These are phyloP conservation scores for Botrylloides violaceus DNA, from an alignment of 23 tunicate genomes.

Conservation along the genomic window DNA sequence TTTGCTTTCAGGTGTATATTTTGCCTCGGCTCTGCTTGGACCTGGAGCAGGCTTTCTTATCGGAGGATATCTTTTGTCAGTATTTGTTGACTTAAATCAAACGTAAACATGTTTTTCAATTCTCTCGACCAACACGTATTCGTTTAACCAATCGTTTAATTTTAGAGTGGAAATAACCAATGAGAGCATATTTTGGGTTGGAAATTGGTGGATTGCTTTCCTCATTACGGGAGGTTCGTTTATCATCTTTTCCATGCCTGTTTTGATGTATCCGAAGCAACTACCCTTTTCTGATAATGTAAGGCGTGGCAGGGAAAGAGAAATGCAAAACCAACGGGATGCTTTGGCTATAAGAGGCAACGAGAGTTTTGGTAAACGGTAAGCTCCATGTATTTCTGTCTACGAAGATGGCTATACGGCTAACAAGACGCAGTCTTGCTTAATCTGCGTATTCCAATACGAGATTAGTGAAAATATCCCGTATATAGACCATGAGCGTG, in stretches of 20 bases:
- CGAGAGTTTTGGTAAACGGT: constrained; percentile 71
- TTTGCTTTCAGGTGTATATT: constrained; percentile 53
- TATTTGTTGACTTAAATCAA: constrained; percentile 37
- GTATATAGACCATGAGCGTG: too few species aligned
- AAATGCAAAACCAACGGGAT: constrained; percentile 53
- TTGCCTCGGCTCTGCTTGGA: constrained; percentile 55
- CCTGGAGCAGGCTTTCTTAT: constrained; percentile 73
- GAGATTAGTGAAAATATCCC: too few species aligned
- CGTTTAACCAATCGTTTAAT: too few species aligned
- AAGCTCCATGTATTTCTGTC: too few species aligned
- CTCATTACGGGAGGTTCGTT: constrained; percentile 49
- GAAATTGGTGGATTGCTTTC: constrained; percentile 87
- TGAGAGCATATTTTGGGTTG: constrained; percentile 41
- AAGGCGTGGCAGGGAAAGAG: constrained; percentile 50
- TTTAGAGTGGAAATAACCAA: constrained; percentile 34
- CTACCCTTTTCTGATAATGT: constrained; percentile 78
- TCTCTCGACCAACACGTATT: too few species aligned
- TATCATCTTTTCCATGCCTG: constrained; percentile 40
- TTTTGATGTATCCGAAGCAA: constrained; percentile 68
- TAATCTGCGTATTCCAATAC: too few species aligned
- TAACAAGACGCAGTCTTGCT: too few species aligned
- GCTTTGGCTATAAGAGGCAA: constrained; percentile 41
- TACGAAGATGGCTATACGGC: too few species aligned
- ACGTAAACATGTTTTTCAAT: too few species aligned
- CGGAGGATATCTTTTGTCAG: constrained; percentile 48